Conservation (phyloP, 2,888 invertebrate genomes). For the Habrosyne pyritoides region DNA sequence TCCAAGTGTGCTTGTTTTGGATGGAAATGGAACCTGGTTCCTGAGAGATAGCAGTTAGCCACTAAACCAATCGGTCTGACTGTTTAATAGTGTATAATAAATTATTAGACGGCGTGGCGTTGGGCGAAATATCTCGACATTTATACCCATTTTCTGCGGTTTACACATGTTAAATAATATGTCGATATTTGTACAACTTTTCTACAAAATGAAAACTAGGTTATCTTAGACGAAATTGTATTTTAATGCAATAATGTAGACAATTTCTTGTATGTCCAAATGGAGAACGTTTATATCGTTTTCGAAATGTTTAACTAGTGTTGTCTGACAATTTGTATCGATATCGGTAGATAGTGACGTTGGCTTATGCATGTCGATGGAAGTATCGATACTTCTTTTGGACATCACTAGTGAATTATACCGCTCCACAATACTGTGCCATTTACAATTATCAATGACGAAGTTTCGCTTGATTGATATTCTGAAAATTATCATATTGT, state of each 20-base stretch:
- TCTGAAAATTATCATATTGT: background rate
- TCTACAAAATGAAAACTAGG: background rate
- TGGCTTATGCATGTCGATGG: background rate
- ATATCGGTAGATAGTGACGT: background rate
- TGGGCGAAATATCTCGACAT: background rate
- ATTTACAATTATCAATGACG: background rate
- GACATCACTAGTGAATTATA: background rate
- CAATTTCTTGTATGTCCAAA: background rate
- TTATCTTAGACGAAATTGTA: background rate
- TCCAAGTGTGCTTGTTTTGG: no score
- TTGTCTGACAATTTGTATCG: background rate
- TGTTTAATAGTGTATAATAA: background rate
- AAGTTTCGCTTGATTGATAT: background rate
- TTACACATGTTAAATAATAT: constrained; percentile 1
- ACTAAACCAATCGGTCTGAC: no score
- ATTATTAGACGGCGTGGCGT: background rate
- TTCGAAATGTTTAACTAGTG: background rate
- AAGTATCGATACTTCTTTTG: background rate
- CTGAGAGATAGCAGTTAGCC: no score
- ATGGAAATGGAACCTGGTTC: no score
- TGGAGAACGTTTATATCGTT: background rate
- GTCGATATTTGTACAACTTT: background rate
- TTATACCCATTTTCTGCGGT: background rate
- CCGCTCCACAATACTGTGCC: constrained; percentile 1
- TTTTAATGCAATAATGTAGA: background rate